A percentile compares a stretch with the other conserved stretches of the same genome.
phyloP scores from a whole-genome alignment of 2,888 invertebrate genomes.

The Theodoxus fluviatilis region DNA sequence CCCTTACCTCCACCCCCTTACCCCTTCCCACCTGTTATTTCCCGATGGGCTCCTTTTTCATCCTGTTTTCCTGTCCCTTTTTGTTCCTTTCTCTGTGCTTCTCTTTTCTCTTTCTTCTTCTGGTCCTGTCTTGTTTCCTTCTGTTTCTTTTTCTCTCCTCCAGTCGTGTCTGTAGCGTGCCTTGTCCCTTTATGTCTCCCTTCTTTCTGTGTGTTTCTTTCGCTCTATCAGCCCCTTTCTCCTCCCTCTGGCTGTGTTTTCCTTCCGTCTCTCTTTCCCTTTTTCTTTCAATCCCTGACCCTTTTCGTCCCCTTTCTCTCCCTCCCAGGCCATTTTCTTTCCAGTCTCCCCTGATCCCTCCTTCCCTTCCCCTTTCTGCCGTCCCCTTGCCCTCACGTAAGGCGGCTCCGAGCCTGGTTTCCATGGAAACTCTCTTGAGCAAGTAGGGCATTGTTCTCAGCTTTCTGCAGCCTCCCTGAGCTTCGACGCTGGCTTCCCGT shows the following conservation, averaged over 20 bases:
- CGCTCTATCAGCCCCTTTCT: not conserved
- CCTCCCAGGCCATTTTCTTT: not conserved
- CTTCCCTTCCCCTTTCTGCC: not conserved
- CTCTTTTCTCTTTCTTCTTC: not conserved
- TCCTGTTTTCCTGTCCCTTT: constrained; percentile 11
- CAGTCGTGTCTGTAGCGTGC: not conserved
- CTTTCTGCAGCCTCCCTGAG: too few species aligned
- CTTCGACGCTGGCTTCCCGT: too few species aligned
- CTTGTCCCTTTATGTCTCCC: not conserved
- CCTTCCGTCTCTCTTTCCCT: not conserved
- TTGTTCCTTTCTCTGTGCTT: constrained; percentile 12
- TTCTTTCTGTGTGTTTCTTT: not conserved
- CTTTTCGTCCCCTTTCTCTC: constrained; percentile 14
- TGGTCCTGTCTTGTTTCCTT: constrained; percentile 3
- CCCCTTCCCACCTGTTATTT: constrained; percentile 16
- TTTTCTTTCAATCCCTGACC: not conserved
- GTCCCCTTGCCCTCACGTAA: too few species aligned
- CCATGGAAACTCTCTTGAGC: too few species aligned
- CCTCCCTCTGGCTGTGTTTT: not conserved
- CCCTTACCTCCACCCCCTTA: constrained; percentile 22
- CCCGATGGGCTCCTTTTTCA: constrained; percentile 8
- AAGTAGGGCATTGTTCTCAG: too few species aligned
- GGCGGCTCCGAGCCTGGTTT: too few species aligned
- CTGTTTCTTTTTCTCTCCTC: not conserved
- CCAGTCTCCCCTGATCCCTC: not conserved